phyloP scores from a whole-genome alignment of 23 tunicate genomes.

The Diplosoma virens region DNA sequence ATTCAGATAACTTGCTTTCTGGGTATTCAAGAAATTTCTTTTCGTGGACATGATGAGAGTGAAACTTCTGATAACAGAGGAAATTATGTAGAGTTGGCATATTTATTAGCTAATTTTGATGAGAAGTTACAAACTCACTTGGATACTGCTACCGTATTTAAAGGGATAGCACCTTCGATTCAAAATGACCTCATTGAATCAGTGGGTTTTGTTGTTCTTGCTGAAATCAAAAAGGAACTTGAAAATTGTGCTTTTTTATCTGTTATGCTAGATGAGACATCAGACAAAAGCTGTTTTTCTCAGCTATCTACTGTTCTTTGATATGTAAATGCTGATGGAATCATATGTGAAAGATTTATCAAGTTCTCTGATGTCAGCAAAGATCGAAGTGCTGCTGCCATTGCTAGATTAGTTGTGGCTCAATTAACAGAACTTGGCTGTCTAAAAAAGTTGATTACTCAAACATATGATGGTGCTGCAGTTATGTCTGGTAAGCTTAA shows the following conservation, averaged over 20 bases:
- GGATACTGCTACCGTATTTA: neutral
- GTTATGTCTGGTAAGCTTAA: constrained; percentile 10
- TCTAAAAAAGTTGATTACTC: constrained; percentile 2
- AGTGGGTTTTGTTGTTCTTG: neutral
- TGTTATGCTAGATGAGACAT: constrained; percentile 5
- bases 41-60: constrained; percentile 18
- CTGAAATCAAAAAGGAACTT: constrained; percentile 14
- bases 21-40: constrained; percentile 19
- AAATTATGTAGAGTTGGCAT: constrained; percentile 13
- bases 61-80: constrained; percentile 4
- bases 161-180: neutral
- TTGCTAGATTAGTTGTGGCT: constrained; percentile 11
- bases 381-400: constrained; percentile 4
- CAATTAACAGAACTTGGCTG: constrained; percentile 14
- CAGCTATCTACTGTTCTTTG: constrained; percentile 4
- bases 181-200: constrained; percentile 16
- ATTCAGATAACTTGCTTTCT: constrained; percentile 17
- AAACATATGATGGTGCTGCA: constrained; percentile 15
- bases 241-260: neutral
- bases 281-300: constrained; percentile 6
- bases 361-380: constrained; percentile 17
- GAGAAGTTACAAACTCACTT: constrained; percentile 5
- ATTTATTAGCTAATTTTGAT: constrained; percentile 3
- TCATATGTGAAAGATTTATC: constrained; percentile 3
- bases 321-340: constrained; percentile 9